Base-by-base conservation (phyloP, 2,888 invertebrate genomes). In the Lasioglossum oenotherae region DNA sequence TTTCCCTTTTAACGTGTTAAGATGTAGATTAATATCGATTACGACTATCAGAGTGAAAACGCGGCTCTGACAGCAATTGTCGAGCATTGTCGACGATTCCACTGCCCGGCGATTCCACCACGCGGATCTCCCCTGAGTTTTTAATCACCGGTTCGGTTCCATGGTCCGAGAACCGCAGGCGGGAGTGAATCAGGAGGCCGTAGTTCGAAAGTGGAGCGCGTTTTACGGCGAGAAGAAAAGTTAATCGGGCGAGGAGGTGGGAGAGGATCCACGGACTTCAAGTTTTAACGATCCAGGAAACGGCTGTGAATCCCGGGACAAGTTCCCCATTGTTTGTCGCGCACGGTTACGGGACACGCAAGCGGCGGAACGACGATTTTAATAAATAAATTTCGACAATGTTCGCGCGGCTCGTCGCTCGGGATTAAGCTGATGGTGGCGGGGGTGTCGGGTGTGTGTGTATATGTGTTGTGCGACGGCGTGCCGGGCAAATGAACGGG, bases 181-280 rank as follows among this genome's bases (percentile, higher is more conserved):
- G 16, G 0, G 16, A 64, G 64, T 6, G 31, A 64, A 31, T 64
- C 64, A 31, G 64, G 14, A 31, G 64, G 64, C 64, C 31, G 16
- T 64, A 82, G 73, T 79, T 73, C 4, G 72, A 46, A 73, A 80
- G 49, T 80, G 49, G 74, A 27, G 38, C 74, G 44, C 73, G 67
- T 74, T 67, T 41, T 53, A 23, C 4, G 23, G 31, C 12, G 19
- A 10, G 46, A 23, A 79, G n/a, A 71, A 81, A 86, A 86, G 74
- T 82, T 82, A 81, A 85, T 84, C 78, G 81, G 38, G 8, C 78
- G 79, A 12, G 73, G 16, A 12, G 73, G 12, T 2, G 41, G n/a
- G 57, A 72, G 73, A 49, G 35, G 71, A 85, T 75, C 85, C 89
- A 88, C 88, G 91, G 92, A 91, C 89, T 90, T 89, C 84, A 82